Evolutionary conservation across 2,888 invertebrate species (phyloP).

Genomic region (Calephelis perditalis): DNA sequence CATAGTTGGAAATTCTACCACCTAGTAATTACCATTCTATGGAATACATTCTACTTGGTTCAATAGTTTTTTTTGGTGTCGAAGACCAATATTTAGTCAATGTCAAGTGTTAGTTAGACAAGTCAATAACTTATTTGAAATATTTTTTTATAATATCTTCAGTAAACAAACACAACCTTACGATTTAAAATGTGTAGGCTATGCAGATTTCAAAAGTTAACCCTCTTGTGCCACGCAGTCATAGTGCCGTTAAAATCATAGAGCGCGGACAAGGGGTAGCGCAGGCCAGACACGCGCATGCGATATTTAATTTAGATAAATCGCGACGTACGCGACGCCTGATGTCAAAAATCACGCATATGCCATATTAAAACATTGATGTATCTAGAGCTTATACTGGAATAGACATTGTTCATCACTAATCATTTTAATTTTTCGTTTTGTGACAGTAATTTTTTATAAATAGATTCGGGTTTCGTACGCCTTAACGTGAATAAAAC

Average conservation of each 20-base stretch:
- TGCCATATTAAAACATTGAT: conserved; percentile 49
- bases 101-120: too few relatives aligned
- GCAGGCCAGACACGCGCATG: conserved; percentile 60
- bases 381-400: conserved; percentile 35
- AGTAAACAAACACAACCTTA: too few relatives aligned
- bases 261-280: conserved; percentile 51
- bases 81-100: too few relatives aligned
- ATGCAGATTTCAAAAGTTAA: conserved; percentile 13
- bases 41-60: too few relatives aligned
- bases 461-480: too few relatives aligned
- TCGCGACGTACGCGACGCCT: conserved; percentile 64
- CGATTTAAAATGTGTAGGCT: background rate
- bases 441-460: background rate
- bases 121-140: too few relatives aligned
- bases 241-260: conserved; percentile 39
- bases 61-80: too few relatives aligned
- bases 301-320: conserved; percentile 78
- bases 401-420: conserved; percentile 31
- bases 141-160: too few relatives aligned
- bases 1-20: too few relatives aligned
- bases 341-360: conserved; percentile 73
- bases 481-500: background rate
- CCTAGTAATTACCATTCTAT: too few relatives aligned
- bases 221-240: conserved; percentile 37
- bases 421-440: background rate